Evolutionary conservation across 2,888 invertebrate species (phyloP).

Genomic region (Silvanus unidentatus): DNA sequence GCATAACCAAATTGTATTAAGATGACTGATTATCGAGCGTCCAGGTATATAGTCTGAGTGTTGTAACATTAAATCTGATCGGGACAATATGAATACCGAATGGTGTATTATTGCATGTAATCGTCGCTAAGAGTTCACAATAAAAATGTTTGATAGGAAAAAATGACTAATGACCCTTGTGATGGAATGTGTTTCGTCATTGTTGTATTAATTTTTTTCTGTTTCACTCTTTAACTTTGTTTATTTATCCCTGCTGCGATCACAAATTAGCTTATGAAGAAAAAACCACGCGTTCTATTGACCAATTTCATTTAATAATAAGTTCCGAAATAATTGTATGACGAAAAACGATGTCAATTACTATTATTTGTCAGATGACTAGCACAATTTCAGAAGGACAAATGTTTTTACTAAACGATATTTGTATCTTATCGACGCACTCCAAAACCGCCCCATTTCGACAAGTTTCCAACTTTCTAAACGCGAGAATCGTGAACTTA

Average conservation of each 20-base stretch:
- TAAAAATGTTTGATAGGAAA: slow-evolving; percentile 39
- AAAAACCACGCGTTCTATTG: slow-evolving; percentile 43
- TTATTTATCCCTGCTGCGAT: slow-evolving; percentile 58
- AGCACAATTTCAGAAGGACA: slow-evolving; percentile 14
- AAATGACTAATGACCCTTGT: slow-evolving; percentile 45
- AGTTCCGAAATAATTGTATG: neutral
- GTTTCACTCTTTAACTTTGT: slow-evolving; percentile 34
- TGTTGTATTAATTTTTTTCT: slow-evolving; percentile 53
- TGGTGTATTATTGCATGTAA: slow-evolving; percentile 31
- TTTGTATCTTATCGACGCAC: no score
- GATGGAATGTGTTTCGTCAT: slow-evolving; percentile 56
- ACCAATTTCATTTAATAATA: slow-evolving; percentile 6
- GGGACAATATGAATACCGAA: neutral
- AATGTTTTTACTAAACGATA: no score
- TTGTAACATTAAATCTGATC: no score
- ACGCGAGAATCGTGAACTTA: slow-evolving; percentile 5
- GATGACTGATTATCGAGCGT: no score
- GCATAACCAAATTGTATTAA: no score
- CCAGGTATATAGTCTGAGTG: no score
- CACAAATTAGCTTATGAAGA: slow-evolving; percentile 58
- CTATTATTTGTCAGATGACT: slow-evolving; percentile 37
- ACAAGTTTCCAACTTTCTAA: no score
- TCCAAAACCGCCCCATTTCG: no score
- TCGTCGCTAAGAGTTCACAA: slow-evolving; percentile 45
- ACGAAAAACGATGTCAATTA: slow-evolving; percentile 35